Evolutionary conservation across 2,113 vertebrate species (phyloP), one percentile per base, ranked within the genome.

Genomic region (Vulpes vulpes): DNA sequence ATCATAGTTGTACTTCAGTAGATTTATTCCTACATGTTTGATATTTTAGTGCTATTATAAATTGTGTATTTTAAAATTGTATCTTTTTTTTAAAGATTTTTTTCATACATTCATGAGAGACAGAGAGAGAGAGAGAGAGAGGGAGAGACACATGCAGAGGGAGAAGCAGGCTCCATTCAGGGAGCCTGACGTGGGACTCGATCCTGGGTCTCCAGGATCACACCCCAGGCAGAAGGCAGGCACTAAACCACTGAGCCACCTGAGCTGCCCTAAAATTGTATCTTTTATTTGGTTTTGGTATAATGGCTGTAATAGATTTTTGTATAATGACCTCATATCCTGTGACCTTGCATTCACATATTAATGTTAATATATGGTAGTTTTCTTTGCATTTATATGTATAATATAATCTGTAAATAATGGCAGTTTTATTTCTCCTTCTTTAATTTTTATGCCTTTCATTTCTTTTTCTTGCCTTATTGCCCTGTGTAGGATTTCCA

Each of bases 371-470:
- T 43, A 74, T 25, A 64, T 64, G 59, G 25, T 89, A 32, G 3
- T 82, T 94, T 62, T 62, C 43, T 10, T 32, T 11, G 22, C 64
- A 20, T 94, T 62, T 55, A 38, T 30, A 10, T 55, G 23, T 82
- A 60, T 82, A 82, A 89, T 65, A 60, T 76, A 86, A 55, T 57
- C 71, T 88, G 64, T 53, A 94, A 74, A 73, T 60, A 62, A 89
- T 76, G 23, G 43, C 6, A 65, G 22, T 53, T 85, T 90, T 83
- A 65, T 64, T 90, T 95, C 9, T 74, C 51, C 67, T n/a, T 83
- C 32, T 74, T 57, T 83, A 76, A 38, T 65, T 25, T 73, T 78
- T 76, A 76, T 65, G 14, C 30, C 35, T 92, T 92, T 82, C 73
- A 27, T 85, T 93, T 85, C 17, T 93, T 74, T 76, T 64, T 79